Evolutionary conservation across 2,888 invertebrate species (phyloP).

Genomic region (Cryptocephalus primarius): DNA sequence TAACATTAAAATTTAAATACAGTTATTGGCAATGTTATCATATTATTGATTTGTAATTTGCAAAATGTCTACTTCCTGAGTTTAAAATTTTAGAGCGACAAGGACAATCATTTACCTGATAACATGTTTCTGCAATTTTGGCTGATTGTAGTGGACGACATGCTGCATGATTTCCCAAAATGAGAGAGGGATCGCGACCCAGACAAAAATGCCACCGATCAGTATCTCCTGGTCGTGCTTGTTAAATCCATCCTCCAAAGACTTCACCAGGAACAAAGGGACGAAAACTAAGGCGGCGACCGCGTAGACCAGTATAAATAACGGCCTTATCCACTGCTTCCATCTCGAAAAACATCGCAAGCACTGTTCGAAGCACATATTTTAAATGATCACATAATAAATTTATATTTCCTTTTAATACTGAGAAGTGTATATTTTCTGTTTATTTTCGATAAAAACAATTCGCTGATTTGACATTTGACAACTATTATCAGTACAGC

Average conservation of each 20-base stretch:
- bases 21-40: too few relatives aligned
- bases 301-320: slow-evolving; percentile 68
- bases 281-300: slow-evolving; percentile 73
- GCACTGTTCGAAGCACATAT: slow-evolving; percentile 28
- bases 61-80: too few relatives aligned
- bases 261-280: slow-evolving; percentile 71
- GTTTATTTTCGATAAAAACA: too few relatives aligned
- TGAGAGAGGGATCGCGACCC: slow-evolving; percentile 82
- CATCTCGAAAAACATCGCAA: slow-evolving; percentile 43
- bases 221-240: slow-evolving; percentile 71
- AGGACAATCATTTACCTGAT: slow-evolving; percentile 61
- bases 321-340: slow-evolving; percentile 84
- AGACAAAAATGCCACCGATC: slow-evolving; percentile 84
- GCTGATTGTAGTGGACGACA: slow-evolving; percentile 85
- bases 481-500: too few relatives aligned
- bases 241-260: slow-evolving; percentile 66
- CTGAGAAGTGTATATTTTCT: too few relatives aligned
- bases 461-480: too few relatives aligned
- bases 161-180: slow-evolving; percentile 94
- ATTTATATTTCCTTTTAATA: too few relatives aligned
- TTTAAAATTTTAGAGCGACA: too few relatives aligned
- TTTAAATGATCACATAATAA: not conserved
- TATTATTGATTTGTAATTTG: not conserved
- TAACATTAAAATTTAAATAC: not conserved
- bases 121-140: slow-evolving; percentile 85